These are phyloP conservation scores for Pantherophis vulpinus DNA, from an alignment of 2,797 vertebrate genomes.

Conservation along the genomic window DNA sequence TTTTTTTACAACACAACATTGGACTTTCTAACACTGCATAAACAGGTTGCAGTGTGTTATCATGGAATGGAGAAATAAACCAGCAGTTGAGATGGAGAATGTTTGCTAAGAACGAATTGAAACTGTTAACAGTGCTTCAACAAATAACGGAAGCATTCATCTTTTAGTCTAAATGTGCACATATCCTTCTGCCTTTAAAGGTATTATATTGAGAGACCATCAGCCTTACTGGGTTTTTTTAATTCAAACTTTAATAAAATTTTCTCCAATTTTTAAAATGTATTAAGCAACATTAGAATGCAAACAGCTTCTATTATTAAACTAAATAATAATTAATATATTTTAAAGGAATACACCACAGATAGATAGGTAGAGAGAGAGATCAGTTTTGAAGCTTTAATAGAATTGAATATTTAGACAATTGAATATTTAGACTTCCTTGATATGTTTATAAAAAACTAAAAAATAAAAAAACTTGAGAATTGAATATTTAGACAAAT, in stretches of 20 bases:
- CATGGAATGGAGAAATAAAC: conserved; percentile 13
- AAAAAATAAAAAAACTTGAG: no score
- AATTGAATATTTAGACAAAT: background rate
- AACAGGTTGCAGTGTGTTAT: conserved; percentile 27
- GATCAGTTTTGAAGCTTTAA: no score
- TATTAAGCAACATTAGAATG: background rate
- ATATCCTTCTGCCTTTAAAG: conserved; percentile 25
- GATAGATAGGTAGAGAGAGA: no score
- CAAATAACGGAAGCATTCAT: background rate
- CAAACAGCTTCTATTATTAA: background rate
- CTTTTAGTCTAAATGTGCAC: conserved; percentile 35
- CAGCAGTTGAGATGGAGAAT: conserved; percentile 18
- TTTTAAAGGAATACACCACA: no score
- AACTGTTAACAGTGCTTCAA: conserved; percentile 31
- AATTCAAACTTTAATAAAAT: background rate
- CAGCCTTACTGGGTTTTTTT: background rate
- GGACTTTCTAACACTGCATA: background rate
- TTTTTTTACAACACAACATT: conserved; percentile 19
- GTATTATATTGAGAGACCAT: background rate
- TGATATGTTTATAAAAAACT: no score
- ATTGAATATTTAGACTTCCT: no score
- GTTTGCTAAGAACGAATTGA: conserved; percentile 15
- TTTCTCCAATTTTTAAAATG: background rate
- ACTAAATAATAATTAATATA: background rate
- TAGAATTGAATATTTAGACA: no score